Evolutionary conservation across 1,140 invertebrate genomes (phyloP), one percentile per base, ranked within the genome.

Genomic region (Oncopodura yosiiana): DNA sequence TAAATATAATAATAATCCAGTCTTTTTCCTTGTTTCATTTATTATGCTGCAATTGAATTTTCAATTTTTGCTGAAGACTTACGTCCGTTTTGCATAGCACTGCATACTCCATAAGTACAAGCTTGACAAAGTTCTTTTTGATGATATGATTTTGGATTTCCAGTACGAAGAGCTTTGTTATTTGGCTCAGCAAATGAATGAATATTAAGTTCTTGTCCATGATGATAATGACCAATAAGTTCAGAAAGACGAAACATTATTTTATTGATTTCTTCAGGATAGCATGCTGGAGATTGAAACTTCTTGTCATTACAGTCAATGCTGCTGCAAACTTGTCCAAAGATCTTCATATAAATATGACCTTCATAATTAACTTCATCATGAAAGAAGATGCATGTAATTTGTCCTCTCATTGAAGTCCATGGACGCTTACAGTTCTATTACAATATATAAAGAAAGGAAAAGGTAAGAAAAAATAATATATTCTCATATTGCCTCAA

Each of bases 201-300:
- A 29, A 49, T 8, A 49, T n/a, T 5, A 46, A 30, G 29, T 50
- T 44, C 19, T 26, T n/a, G 36, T 56, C 43, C 11, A 27, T 24
- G 5, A 50, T 44, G 39, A 9, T 9, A 8, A 34, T 43, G 32
- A 21, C 46, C 54, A 43, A 56, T 42, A 21, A 36, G 50, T 23
- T 56, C 37, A 9, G 37, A 42, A 0, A 56, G 46, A 23, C n/a
- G 19, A 29, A 21, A 36, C 18, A 34, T 52, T 48, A 52, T 49
- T 46, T 43, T 18, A 5, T 58, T 30, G 29, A 58, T 52, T 58
- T 58, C 56, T 24, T 58, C 56, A 2, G 56, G 56, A 39, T 58
- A 58, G 29, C 49, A 52, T 12, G 56, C 56, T 14, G 56, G 49
- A 6, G 49, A 27, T 24, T 58, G 56, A 26, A 52, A 58, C 29